phyloP scores from a whole-genome alignment of 2,888 invertebrate genomes.

The Prenolepis imparis region DNA sequence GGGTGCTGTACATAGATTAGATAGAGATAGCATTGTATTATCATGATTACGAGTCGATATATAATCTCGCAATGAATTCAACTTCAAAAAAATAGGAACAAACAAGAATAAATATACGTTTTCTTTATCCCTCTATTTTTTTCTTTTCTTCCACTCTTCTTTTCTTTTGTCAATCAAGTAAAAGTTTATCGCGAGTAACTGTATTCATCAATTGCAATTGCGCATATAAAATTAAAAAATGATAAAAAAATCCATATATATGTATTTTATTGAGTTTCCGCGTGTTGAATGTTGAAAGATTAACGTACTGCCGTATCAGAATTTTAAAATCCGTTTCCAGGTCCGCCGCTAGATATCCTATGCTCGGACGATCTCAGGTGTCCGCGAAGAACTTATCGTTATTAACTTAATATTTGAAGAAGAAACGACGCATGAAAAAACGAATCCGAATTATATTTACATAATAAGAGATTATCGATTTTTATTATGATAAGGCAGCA shows the following conservation, averaged over 20 bases:
- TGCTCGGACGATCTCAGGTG: constrained; percentile 35
- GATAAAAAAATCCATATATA: constrained; percentile 81
- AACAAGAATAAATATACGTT: constrained; percentile 84
- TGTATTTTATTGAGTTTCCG: constrained; percentile 69
- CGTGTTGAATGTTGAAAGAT: constrained; percentile 71
- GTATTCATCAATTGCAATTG: constrained; percentile 82
- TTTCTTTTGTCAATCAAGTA: constrained; percentile 58
- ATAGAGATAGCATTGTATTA: constrained; percentile 71
- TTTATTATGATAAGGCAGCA: constrained; percentile 71
- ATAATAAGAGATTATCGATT: constrained; percentile 79
- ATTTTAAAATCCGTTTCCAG: constrained; percentile 39
- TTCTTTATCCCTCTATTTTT: constrained; percentile 1
- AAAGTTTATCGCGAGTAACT: constrained; percentile 77
- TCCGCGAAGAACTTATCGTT: constrained; percentile 19
- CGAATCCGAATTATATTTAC: constrained; percentile 82
- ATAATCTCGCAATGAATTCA: constrained; percentile 78
- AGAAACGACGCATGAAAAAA: constrained; percentile 60
- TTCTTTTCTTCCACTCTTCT: constrained; percentile 42
- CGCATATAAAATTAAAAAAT: constrained; percentile 85
- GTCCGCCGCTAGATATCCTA: constrained; percentile 61
- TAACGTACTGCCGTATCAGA: constrained; percentile 65
- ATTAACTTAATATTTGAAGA: constrained; percentile 23
- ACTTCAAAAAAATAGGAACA: constrained; percentile 84
- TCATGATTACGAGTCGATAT: constrained; percentile 69
- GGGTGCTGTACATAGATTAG: constrained; percentile 84